These are phyloP conservation scores for Porites lobata DNA, from an alignment of 92 coral and sea anemone species.

Conservation along the genomic window DNA sequence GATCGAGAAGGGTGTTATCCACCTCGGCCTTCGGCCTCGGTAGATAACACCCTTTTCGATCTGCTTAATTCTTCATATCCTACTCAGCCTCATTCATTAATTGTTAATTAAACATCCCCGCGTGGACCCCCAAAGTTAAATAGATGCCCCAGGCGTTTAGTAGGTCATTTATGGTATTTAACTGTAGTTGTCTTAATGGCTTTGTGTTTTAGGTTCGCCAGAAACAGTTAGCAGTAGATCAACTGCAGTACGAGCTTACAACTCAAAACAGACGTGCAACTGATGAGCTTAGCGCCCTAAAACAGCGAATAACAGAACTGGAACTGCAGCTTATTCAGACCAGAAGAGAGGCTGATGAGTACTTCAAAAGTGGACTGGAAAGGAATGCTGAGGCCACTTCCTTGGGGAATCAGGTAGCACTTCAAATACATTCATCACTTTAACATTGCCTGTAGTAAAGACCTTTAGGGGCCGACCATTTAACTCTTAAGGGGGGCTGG, in stretches of 20 bases:
- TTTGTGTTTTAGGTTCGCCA: slow-evolving; percentile 76
- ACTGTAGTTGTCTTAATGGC: neutral
- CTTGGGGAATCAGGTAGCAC: slow-evolving; percentile 89
- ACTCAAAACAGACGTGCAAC: slow-evolving; percentile 81
- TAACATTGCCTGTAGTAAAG: no score
- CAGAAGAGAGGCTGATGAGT: slow-evolving; percentile 94
- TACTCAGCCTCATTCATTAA: no score
- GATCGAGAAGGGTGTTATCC: no score
- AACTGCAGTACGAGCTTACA: slow-evolving; percentile 83
- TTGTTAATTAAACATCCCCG: no score
- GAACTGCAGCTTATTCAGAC: slow-evolving; percentile 91
- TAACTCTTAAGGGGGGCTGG: no score
- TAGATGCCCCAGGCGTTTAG: neutral
- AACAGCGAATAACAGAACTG: slow-evolving; percentile 81
- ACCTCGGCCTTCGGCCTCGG: no score
- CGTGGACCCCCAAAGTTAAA: no score
- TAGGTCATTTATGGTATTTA: neutral
- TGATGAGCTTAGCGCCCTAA: slow-evolving; percentile 79
- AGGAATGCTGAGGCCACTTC: slow-evolving; percentile 93
- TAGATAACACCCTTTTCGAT: no score
- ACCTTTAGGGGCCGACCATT: no score
- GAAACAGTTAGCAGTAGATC: slow-evolving; percentile 88
- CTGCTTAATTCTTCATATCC: no score
- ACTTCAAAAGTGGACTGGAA: slow-evolving; percentile 93
- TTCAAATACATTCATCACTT: neutral